Conservation (phyloP, 2,888 invertebrate genomes). For the Cheilosia urbana region DNA sequence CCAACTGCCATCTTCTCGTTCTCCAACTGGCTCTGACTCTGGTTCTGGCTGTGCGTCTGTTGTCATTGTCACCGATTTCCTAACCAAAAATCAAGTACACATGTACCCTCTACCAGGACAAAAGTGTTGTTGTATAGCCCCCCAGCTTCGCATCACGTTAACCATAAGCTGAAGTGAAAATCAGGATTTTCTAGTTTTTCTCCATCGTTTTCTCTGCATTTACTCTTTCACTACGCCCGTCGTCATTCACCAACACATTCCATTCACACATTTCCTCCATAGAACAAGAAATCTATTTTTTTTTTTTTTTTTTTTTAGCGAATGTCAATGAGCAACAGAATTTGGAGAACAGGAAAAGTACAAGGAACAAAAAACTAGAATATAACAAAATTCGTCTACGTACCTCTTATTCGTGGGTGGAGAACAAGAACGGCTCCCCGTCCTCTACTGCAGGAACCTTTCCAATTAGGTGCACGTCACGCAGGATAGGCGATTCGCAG, state of each 20-base stretch:
- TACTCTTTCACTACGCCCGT: conserved; percentile 9
- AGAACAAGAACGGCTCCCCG: neutral
- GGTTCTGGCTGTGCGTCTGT: neutral
- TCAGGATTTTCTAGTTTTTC: conserved; percentile 73
- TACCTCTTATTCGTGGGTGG: conserved; percentile 23
- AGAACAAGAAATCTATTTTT: conserved; percentile 34
- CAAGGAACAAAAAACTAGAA: conserved; percentile 1
- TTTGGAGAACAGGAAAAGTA: conserved; percentile 7
- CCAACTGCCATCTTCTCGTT: too few species aligned
- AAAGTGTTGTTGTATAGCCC: conserved; percentile 4
- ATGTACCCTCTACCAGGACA: conserved; percentile 34
- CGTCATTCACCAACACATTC: conserved; percentile 70
- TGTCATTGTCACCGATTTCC: conserved; percentile 7
- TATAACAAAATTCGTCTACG: conserved; percentile 21
- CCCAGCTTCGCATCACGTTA: neutral
- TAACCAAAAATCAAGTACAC: conserved; percentile 22
- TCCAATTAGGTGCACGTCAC: conserved; percentile 9
- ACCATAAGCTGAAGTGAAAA: conserved; percentile 25
- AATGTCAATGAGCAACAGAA: conserved; percentile 57
- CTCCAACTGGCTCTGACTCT: too few species aligned
- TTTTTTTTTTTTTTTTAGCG: conserved; percentile 28
- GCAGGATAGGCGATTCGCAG: neutral
- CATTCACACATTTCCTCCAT: conserved; percentile 62
- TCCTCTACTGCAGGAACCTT: neutral
- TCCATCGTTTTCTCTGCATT: conserved; percentile 5